These are phyloP conservation scores for Aphidoletes aphidimyza DNA, from an alignment of 2,888 invertebrate species.

Conservation along the genomic window DNA sequence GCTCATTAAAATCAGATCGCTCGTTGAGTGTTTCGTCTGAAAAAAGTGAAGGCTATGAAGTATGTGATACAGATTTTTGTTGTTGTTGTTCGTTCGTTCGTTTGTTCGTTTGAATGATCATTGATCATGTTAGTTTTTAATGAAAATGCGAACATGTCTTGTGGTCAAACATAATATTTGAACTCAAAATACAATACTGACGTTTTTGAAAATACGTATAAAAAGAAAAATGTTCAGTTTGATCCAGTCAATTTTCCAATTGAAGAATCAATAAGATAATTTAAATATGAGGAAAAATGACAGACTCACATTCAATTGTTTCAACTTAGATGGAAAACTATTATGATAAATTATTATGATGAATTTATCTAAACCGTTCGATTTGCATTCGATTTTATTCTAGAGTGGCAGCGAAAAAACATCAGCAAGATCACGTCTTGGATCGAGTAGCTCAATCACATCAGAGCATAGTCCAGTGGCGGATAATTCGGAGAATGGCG, in stretches of 20 bases:
- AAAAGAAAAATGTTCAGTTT: too few relatives aligned
- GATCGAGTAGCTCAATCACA: slow-evolving; percentile 68
- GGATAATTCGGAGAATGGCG: slow-evolving; percentile 70
- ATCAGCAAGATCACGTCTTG: slow-evolving; percentile 70
- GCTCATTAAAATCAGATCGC: slow-evolving; percentile 62
- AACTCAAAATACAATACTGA: too few relatives aligned
- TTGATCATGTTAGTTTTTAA: slow-evolving; percentile 14
- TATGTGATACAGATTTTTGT: slow-evolving; percentile 70
- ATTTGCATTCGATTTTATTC: slow-evolving; percentile 65
- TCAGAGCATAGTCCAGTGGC: slow-evolving; percentile 61
- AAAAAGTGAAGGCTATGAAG: slow-evolving; percentile 86
- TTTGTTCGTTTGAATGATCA: background rate
- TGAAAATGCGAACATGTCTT: too few relatives aligned
- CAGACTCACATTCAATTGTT: too few relatives aligned
- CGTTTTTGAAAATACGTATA: too few relatives aligned
- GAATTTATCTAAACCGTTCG: slow-evolving; percentile 37
- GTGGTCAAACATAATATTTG: too few relatives aligned
- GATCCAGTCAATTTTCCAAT: too few relatives aligned
- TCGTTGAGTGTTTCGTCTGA: slow-evolving; percentile 76
- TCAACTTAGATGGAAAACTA: background rate
- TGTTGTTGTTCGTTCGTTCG: background rate
- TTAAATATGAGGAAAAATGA: too few relatives aligned
- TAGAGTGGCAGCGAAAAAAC: slow-evolving; percentile 82
- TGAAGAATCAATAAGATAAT: too few relatives aligned
- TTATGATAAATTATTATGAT: too few relatives aligned